phyloP scores from a whole-genome alignment of 2,888 invertebrate species.

The Dione vanillae region DNA sequence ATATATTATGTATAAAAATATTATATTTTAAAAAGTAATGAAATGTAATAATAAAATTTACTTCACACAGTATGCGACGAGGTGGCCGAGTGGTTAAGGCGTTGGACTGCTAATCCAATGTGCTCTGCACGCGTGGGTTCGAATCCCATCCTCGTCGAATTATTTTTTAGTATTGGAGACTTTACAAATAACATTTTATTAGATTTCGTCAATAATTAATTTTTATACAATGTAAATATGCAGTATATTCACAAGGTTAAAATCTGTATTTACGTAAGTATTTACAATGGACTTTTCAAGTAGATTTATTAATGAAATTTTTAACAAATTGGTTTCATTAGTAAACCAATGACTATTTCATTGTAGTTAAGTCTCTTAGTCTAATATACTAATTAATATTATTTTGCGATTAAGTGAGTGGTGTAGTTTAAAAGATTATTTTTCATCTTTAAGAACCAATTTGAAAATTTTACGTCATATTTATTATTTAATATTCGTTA shows the following conservation, averaged over 20 bases:
- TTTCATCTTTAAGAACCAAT: too few relatives aligned
- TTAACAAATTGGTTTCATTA: neutral
- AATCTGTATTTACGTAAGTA: neutral
- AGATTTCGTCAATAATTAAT: neutral
- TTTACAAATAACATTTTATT: neutral
- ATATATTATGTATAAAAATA: neutral
- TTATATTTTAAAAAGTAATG: neutral
- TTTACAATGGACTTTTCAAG: neutral
- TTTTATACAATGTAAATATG: neutral
- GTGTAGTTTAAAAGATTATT: too few relatives aligned
- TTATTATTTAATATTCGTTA: too few relatives aligned
- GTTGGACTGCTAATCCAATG: constrained; percentile 94
- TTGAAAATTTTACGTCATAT: too few relatives aligned
- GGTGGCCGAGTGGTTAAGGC: constrained; percentile 94
- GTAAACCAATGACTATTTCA: neutral
- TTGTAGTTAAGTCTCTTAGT: too few relatives aligned
- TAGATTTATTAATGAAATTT: neutral
- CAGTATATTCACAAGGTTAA: too few relatives aligned
- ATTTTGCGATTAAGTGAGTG: neutral
- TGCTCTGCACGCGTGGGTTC: constrained; percentile 94
- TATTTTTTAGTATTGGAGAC: constrained; percentile 52
- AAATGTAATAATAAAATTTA: constrained; percentile 56
- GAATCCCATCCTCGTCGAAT: constrained; percentile 92
- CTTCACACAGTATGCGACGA: constrained; percentile 77
- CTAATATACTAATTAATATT: neutral